Evolutionary conservation across 2,888 invertebrate species (phyloP), one percentile per base, ranked within the genome.

Genomic region (Tyria jacobaeae): DNA sequence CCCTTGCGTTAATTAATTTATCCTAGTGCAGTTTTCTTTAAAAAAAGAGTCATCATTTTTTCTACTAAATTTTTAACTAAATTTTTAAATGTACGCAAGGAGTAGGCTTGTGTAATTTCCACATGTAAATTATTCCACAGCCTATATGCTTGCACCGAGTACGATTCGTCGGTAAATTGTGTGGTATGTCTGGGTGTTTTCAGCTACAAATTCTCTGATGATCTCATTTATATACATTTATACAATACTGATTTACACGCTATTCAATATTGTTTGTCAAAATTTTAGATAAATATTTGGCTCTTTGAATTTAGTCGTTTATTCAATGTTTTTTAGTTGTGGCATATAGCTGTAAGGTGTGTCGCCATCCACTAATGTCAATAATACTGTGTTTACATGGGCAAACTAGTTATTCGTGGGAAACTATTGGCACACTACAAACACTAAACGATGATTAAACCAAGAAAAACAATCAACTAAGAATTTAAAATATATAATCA

Each of bases 261-360:
- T 7, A 51, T 51, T 35, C 15, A n/a, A 27, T n/a, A 10, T 39
- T 39, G 12, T 12, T 39, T n/a, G 2, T 35, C 1, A 39, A 10
- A 25, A 31, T 54, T 31, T 54, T 31, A 14, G 5, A 31, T 14
- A 41, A 54, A 41, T 41, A 24, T 51, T 51, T 35, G 15, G 9
- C 34, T 35, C 34, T 51, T 35, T 35, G 9, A 24, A 35, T 35
- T 21, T 50, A 51, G 51, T 35, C 21, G 35, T 51, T 51, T 34
- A 15, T 51, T 51, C 24, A 51, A 21, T 35, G 15, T 35, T 21
- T 51, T 51, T 51, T 51, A 27, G 51, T 51, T 51, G 15, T 51
- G 35, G 21, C 51, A 24, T 44, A 21, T 35, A 51, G 51, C 21
- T 51, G 21, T 51, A 21, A 51, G 51, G 35, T 35, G 35, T 15